Evolutionary conservation across 2,113 vertebrate species (phyloP).

Genomic region (Pelodiscus sinensis): DNA sequence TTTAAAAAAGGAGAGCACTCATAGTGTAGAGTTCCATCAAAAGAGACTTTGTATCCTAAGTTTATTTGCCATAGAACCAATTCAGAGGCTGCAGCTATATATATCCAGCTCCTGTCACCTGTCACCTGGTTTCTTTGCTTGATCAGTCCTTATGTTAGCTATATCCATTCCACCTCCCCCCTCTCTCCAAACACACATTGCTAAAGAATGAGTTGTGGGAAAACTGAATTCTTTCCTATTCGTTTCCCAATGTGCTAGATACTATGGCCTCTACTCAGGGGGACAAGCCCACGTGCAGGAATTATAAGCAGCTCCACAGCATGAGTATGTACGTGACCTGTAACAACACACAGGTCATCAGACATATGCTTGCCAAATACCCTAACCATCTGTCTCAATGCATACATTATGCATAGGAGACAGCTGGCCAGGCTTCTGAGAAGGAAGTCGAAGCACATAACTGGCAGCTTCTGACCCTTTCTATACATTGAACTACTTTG

Average conservation of each 20-base stretch:
- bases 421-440: constrained; percentile 51
- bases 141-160: background rate
- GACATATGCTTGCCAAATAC: constrained; percentile 58
- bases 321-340: constrained; percentile 65
- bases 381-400: constrained; percentile 64
- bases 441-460: background rate
- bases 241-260: background rate
- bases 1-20: background rate
- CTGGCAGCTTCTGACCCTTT: constrained; percentile 40
- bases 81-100: background rate
- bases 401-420: constrained; percentile 39
- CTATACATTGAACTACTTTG: constrained; percentile 34
- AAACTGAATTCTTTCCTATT: constrained; percentile 24
- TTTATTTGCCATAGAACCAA: constrained; percentile 18
- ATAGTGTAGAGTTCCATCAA: constrained; percentile 13
- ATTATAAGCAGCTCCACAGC: constrained; percentile 35
- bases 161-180: background rate
- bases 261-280: background rate
- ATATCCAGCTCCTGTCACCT: background rate
- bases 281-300: background rate
- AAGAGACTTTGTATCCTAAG: background rate
- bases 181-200: background rate
- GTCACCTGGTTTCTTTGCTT: background rate
- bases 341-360: constrained; percentile 43
- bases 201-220: constrained; percentile 36